Percentiles rank a stretch among this genome's conserved stretches.
phyloP scores from a whole-genome alignment of 2,113 vertebrate species.

The Zingel zingel region DNA sequence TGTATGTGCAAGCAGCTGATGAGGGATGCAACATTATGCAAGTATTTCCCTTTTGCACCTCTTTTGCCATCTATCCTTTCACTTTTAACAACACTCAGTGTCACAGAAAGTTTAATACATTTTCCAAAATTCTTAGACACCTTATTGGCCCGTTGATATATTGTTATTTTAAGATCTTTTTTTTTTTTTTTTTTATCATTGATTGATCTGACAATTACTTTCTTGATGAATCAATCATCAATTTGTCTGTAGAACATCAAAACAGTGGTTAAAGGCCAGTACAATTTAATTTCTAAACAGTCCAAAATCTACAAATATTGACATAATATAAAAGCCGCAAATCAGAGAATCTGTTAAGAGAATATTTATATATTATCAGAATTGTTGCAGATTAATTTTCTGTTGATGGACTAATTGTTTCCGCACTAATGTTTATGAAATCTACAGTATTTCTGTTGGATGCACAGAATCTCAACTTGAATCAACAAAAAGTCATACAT shows the following conservation, averaged over 20 bases:
- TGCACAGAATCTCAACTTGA: neutral
- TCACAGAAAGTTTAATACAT: neutral
- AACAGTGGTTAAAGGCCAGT: no score
- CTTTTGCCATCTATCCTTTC: neutral
- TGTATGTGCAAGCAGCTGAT: conserved; percentile 28
- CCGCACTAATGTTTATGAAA: no score
- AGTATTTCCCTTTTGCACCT: neutral
- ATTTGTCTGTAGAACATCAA: neutral
- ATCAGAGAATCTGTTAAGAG: neutral
- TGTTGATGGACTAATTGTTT: neutral
- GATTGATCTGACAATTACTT: neutral
- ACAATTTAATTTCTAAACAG: neutral
- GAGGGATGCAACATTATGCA: neutral
- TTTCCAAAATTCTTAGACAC: neutral
- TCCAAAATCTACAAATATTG: neutral
- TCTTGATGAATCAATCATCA: neutral
- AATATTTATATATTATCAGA: neutral
- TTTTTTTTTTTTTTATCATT: neutral
- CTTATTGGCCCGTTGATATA: neutral
- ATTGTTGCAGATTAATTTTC: neutral
- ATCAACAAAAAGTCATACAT: neutral
- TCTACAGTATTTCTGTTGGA: neutral
- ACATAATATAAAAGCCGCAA: neutral
- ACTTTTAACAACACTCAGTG: neutral
- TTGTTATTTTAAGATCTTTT: neutral